These are phyloP conservation scores for Beroe ovata DNA, from an alignment of 37 sponge, comb jelly and placozoan species.

Conservation along the genomic window DNA sequence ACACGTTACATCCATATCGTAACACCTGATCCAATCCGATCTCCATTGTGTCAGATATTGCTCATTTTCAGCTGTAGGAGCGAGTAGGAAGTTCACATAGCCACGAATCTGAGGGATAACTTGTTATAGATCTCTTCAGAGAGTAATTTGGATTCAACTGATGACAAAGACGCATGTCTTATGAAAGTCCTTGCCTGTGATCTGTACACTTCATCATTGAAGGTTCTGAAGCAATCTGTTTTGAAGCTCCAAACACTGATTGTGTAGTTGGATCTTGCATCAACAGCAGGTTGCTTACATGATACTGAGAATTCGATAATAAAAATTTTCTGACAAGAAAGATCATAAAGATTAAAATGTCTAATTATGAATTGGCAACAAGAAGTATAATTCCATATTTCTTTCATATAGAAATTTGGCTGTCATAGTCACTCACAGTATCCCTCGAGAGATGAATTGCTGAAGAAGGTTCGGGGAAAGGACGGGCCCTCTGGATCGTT, in stretches of 20 bases:
- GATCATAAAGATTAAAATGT: too few relatives aligned
- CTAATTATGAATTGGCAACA: too few relatives aligned
- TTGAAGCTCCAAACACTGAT: constrained; percentile 24
- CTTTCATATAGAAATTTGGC: too few relatives aligned
- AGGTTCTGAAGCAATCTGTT: not conserved
- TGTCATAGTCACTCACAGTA: not conserved
- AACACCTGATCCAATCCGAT: constrained; percentile 11
- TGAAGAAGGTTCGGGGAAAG: not conserved
- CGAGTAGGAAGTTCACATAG: constrained; percentile 10
- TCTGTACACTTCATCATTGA: not conserved
- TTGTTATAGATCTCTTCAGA: too few relatives aligned
- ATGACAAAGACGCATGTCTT: too few relatives aligned
- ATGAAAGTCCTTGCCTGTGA: too few relatives aligned
- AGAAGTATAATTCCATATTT: too few relatives aligned
- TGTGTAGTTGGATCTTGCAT: constrained; percentile 33
- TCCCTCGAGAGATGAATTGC: not conserved
- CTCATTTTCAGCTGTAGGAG: not conserved
- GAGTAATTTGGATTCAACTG: too few relatives aligned
- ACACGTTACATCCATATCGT: constrained; percentile 28
- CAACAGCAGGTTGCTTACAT: constrained; percentile 8
- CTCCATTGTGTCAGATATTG: not conserved
- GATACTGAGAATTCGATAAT: not conserved
- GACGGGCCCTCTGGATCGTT: not conserved
- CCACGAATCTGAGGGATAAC: too few relatives aligned
- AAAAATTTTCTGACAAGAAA: too few relatives aligned